Evolutionary conservation across 2,113 vertebrate genomes (phyloP).

Genomic region (Bettongia penicillata): DNA sequence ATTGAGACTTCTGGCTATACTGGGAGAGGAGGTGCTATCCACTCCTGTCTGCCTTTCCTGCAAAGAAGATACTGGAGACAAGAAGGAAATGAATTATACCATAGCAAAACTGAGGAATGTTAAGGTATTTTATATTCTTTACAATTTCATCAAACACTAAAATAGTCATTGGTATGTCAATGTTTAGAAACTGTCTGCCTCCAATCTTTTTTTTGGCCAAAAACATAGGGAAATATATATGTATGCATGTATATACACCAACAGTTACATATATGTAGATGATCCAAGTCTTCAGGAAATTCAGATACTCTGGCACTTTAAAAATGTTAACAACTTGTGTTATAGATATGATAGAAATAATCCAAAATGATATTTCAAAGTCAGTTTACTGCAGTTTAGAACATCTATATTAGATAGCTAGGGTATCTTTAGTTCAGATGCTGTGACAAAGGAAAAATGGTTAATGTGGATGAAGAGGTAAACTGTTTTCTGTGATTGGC

Average conservation of each 20-base stretch:
- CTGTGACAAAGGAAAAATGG: background rate
- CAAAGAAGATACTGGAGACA: background rate
- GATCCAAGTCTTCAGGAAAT: background rate
- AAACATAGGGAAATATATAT: background rate
- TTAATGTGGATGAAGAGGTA: background rate
- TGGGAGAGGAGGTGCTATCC: background rate
- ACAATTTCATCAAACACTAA: background rate
- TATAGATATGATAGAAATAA: background rate
- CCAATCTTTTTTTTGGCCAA: background rate
- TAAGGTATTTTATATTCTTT: background rate
- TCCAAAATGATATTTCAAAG: background rate
- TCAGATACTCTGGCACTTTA: background rate
- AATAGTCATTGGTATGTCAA: background rate
- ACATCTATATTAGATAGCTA: background rate
- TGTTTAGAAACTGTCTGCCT: background rate
- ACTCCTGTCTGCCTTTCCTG: slow-evolving; percentile 5
- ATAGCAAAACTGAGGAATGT: background rate
- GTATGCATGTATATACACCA: background rate
- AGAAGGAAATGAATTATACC: background rate
- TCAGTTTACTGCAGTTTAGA: background rate
- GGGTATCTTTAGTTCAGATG: background rate
- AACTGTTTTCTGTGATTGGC: background rate
- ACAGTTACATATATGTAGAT: background rate
- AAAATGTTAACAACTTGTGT: background rate
- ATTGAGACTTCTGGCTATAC: slow-evolving; percentile 29